Conservation (phyloP, 2,888 invertebrate genomes). For the Erannis defoliaria region DNA sequence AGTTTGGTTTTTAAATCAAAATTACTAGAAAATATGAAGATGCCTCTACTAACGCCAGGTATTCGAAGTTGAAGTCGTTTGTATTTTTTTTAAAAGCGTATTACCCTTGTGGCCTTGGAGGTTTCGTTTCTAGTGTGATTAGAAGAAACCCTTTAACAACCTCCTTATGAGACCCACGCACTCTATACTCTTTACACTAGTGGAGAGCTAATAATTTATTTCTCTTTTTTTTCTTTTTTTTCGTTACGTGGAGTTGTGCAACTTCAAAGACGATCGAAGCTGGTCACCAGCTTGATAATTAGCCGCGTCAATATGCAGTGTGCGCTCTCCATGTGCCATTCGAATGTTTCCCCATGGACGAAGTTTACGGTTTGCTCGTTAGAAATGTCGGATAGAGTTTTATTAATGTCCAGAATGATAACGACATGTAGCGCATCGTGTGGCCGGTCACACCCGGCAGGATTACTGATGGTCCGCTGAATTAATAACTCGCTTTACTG, state of each 20-base stretch:
- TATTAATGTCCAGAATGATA: constrained; percentile 79
- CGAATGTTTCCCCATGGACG: constrained; percentile 67
- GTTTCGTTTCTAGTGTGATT: no score
- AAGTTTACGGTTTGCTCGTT: constrained; percentile 68
- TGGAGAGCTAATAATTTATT: no score
- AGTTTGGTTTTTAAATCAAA: no score
- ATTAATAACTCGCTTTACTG: constrained; percentile 71
- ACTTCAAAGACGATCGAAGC: constrained; percentile 14
- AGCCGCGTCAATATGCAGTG: constrained; percentile 65
- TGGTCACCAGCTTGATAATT: constrained; percentile 57
- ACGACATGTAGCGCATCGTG: constrained; percentile 67
- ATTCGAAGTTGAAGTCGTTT: no score
- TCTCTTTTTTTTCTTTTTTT: no score
- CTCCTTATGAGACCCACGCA: no score
- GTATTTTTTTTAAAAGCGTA: no score
- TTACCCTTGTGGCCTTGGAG: no score
- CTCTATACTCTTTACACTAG: no score
- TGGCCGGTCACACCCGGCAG: constrained; percentile 51
- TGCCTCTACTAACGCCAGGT: no score
- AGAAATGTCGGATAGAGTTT: constrained; percentile 70
- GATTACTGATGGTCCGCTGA: constrained; percentile 71
- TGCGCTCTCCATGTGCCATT: constrained; percentile 57
- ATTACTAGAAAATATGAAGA: no score
- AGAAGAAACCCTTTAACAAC: no score
- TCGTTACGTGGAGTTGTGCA: background rate